Evolutionary conservation across 2,113 vertebrate genomes (phyloP).

Genomic region (Centropus bengalensis): DNA sequence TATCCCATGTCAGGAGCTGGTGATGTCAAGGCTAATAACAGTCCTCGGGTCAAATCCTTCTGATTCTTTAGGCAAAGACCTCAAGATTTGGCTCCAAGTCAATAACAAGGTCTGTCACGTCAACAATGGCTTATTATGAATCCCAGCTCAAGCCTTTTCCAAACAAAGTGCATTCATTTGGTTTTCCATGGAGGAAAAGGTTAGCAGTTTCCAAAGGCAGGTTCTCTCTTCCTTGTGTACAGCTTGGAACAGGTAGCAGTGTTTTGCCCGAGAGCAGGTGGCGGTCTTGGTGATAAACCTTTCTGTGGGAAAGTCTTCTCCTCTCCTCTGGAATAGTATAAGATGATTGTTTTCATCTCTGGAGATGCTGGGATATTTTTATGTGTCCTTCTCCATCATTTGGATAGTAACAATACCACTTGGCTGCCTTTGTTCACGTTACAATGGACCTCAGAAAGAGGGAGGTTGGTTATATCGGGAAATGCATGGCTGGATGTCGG

Average conservation of each 20-base stretch:
- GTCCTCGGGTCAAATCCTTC: conserved; percentile 57
- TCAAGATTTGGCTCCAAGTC: conserved; percentile 64
- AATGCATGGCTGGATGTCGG: not conserved
- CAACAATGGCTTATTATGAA: conserved; percentile 13
- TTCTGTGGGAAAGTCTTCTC: not conserved
- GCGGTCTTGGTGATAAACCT: not conserved
- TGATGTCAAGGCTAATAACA: conserved; percentile 73
- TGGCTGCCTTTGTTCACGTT: conserved; percentile 28
- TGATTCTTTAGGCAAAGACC: conserved; percentile 57
- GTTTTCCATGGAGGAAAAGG: conserved; percentile 19
- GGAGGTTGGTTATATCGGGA: not conserved
- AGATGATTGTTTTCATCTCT: conserved; percentile 1
- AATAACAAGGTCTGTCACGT: conserved; percentile 52
- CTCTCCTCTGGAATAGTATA: not conserved
- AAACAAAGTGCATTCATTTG: not conserved
- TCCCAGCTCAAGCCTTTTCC: not conserved
- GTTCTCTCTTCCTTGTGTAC: not conserved
- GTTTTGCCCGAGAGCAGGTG: not conserved
- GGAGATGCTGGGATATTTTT: not conserved
- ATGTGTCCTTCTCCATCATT: not conserved
- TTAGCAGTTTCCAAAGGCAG: conserved; percentile 17
- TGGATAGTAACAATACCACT: not conserved
- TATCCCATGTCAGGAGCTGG: conserved; percentile 65
- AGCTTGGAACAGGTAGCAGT: not conserved
- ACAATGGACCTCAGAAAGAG: not conserved